These are phyloP conservation scores for Gila robusta DNA, from an alignment of 2,797 vertebrate species.

Conservation along the genomic window DNA sequence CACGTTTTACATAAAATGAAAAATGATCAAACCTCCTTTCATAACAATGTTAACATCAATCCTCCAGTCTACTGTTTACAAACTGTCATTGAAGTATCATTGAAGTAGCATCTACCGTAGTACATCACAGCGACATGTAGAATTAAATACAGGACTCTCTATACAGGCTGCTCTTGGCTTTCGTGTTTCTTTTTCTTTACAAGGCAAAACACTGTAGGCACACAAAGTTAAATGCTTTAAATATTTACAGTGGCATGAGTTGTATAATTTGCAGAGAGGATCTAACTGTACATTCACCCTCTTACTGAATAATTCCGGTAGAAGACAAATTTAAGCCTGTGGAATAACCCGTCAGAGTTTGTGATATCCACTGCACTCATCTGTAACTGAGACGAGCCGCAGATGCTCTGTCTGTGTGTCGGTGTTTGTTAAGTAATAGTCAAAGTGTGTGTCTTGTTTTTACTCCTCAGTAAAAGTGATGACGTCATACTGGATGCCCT, in stretches of 20 bases:
- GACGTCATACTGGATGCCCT: slow-evolving; percentile 93
- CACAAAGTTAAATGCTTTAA: slow-evolving; percentile 60
- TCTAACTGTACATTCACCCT: slow-evolving; percentile 31
- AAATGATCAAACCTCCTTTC: neutral
- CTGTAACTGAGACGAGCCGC: neutral
- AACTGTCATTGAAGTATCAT: slow-evolving; percentile 1
- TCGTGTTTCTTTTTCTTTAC: slow-evolving; percentile 51
- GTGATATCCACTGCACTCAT: neutral
- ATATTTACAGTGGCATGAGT: slow-evolving; percentile 62
- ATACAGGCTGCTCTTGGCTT: neutral
- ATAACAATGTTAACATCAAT: slow-evolving; percentile 6
- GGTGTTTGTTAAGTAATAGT: neutral
- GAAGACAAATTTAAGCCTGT: slow-evolving; percentile 5
- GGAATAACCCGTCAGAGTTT: neutral
- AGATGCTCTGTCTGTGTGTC: neutral
- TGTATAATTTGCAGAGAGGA: slow-evolving; percentile 24
- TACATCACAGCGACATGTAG: slow-evolving; percentile 10
- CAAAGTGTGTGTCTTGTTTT: slow-evolving; percentile 19
- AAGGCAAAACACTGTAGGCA: slow-evolving; percentile 71
- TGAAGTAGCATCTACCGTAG: slow-evolving; percentile 1
- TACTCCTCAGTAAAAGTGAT: slow-evolving; percentile 88
- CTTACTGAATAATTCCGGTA: slow-evolving; percentile 5
- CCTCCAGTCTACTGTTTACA: neutral
- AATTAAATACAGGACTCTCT: slow-evolving; percentile 47
- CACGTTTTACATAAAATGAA: slow-evolving; percentile 17